Evolutionary conservation across 1,140 invertebrate species (phyloP), one percentile per base, ranked within the genome.

Genomic region (Teleogryllus occipitalis): DNA sequence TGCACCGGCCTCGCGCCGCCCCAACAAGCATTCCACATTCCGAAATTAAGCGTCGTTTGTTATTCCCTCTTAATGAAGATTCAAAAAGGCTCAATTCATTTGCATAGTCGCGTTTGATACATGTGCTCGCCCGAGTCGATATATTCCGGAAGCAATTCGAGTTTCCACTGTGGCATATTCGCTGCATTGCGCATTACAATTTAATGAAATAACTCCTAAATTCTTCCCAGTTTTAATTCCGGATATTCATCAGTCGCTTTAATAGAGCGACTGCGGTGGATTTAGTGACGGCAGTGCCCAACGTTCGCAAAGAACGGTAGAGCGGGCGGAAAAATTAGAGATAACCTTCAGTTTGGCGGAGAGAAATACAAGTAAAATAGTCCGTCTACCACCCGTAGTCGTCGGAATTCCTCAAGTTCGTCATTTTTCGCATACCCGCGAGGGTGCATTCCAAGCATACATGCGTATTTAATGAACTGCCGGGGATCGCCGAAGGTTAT

Each of bases 181-280:
- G 54, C 54, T 65, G 54, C 54, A 65, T 65, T 65, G 54, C 54
- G 54, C 54, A 65, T 65, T 65, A 65, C 54, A 65, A 65, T 65
- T 65, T 65, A 65, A 65, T 65, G 54, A 65, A 65, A 65, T 65
- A 65, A 65, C 54, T 65, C 54, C 54, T 65, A 65, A 65, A 65
- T 65, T 65, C 54, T 65, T 65, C 54, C 54, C 54, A 18, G 54
- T 65, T 65, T 65, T 65, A 65, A 65, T 65, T 65, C 18, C 54
- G 18, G 54, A 65, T 65, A 65, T 65, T 65, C 54, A 65, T 65
- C 54, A 65, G 54, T 18, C 10, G 54, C 10, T 18, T 10, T 65
- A 65, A 65, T 65, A 65, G 54, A 65, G 54, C 54, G 10, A 18
- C 27, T 39, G 27, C 27, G 27, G 27, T 1, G 27, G 27, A 39